A percentile compares a stretch with the other conserved stretches of the same genome.
phyloP scores from a whole-genome alignment of 53 echinoderm and acorn worm species.

The Patiria pectinifera region DNA sequence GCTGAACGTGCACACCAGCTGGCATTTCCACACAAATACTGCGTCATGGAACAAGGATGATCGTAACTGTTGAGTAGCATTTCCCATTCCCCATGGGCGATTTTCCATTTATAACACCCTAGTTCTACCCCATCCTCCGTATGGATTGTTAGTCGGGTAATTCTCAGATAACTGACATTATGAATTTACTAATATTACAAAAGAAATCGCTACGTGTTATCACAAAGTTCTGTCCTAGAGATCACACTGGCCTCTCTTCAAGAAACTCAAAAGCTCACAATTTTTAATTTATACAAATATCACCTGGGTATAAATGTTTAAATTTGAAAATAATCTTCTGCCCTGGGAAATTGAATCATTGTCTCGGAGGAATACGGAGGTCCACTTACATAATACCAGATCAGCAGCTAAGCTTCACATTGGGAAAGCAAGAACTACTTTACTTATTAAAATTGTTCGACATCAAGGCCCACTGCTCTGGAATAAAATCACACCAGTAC shows the following conservation, averaged over 20 bases:
- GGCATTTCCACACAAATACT: too few species aligned
- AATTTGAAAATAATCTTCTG: constrained; percentile 25
- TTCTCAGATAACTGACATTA: background rate
- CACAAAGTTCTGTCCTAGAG: background rate
- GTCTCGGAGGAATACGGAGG: constrained; percentile 2
- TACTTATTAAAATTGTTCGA: background rate
- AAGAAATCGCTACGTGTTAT: constrained; percentile 29
- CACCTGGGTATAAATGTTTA: constrained; percentile 26
- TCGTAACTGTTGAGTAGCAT: too few species aligned
- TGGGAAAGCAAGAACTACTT: background rate
- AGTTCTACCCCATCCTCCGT: constrained; percentile 9
- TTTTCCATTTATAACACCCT: constrained; percentile 27
- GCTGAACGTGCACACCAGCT: too few species aligned
- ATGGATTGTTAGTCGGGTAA: constrained; percentile 33
- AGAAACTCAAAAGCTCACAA: background rate
- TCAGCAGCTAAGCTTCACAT: background rate
- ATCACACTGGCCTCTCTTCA: constrained; percentile 18
- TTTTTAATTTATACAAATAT: constrained; percentile 6
- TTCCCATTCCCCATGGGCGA: background rate
- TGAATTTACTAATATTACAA: constrained; percentile 14
- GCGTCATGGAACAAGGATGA: too few species aligned
- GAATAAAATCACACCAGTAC: background rate
- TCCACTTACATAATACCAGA: background rate
- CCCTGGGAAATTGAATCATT: background rate
- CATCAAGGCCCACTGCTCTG: background rate